phyloP scores from a whole-genome alignment of 2,888 invertebrate genomes.

The Lasioglossum malachurum region DNA sequence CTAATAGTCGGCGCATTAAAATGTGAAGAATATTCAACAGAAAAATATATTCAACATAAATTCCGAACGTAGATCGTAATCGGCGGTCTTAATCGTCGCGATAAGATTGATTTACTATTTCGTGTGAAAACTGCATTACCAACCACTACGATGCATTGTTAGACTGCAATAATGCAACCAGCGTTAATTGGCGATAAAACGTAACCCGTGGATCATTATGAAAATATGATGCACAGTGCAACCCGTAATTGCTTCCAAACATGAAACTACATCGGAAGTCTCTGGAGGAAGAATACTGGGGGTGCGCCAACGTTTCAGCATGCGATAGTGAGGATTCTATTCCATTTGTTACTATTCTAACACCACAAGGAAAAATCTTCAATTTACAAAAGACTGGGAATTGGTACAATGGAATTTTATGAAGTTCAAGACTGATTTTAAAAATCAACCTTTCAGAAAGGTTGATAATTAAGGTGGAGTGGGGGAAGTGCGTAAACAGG shows the following conservation, averaged over 20 bases:
- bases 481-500: no score
- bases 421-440: background rate
- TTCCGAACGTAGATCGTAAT: background rate
- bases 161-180: background rate
- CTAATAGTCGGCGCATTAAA: background rate
- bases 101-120: background rate
- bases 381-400: background rate
- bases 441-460: background rate
- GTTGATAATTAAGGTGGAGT: background rate
- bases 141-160: background rate
- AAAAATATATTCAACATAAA: background rate
- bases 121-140: background rate
- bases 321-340: background rate
- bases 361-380: background rate
- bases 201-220: conserved; percentile 10
- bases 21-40: background rate
- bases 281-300: background rate
- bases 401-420: background rate
- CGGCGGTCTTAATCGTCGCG: background rate
- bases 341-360: background rate
- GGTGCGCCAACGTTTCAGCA: background rate
- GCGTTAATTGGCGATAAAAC: conserved; percentile 17
- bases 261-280: background rate
- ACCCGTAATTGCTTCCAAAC: background rate
- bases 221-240: background rate